Conservation (phyloP, 2,888 invertebrate genomes). For the Taphrorychus bicolor region DNA sequence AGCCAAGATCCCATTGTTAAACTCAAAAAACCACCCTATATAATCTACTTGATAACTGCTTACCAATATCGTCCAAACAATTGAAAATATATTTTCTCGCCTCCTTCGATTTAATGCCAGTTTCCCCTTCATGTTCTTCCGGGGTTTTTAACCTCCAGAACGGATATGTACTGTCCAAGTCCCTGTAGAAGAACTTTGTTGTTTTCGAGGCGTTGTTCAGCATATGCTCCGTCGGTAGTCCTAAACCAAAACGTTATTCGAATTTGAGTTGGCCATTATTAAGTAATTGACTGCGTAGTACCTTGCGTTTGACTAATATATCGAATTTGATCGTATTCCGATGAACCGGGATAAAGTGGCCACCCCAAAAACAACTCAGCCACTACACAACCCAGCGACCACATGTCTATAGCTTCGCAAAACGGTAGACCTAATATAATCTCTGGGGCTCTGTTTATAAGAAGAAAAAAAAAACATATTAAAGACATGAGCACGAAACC, state of each 20-base stretch:
- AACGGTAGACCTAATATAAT: conserved; percentile 97
- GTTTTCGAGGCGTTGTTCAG: conserved; percentile 97
- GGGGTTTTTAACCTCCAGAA: conserved; percentile 92
- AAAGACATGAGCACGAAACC: no score
- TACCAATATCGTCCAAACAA: conserved; percentile 92
- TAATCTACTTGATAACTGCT: no score
- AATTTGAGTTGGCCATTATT: background rate
- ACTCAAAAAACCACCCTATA: no score
- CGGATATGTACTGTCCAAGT: conserved; percentile 90
- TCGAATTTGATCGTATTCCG: conserved; percentile 98
- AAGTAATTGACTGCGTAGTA: conserved; percentile 10
- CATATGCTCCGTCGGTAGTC: conserved; percentile 98
- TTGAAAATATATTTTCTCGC: conserved; percentile 99
- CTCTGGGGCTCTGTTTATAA: conserved; percentile 96
- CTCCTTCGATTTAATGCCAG: conserved; percentile 98
- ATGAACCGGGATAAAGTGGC: conserved; percentile 99
- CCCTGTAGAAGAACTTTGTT: conserved; percentile 96
- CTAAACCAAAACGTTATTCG: conserved; percentile 61
- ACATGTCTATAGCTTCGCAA: conserved; percentile 99
- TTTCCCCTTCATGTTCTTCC: conserved; percentile 98
- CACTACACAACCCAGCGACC: conserved; percentile 99
- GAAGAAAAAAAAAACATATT: conserved; percentile 2
- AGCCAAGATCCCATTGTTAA: no score
- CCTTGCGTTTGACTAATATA: conserved; percentile 79
- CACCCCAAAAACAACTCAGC: conserved; percentile 99